Base-by-base conservation (phyloP, 2,888 invertebrate species). In the Halictus ligatus region DNA sequence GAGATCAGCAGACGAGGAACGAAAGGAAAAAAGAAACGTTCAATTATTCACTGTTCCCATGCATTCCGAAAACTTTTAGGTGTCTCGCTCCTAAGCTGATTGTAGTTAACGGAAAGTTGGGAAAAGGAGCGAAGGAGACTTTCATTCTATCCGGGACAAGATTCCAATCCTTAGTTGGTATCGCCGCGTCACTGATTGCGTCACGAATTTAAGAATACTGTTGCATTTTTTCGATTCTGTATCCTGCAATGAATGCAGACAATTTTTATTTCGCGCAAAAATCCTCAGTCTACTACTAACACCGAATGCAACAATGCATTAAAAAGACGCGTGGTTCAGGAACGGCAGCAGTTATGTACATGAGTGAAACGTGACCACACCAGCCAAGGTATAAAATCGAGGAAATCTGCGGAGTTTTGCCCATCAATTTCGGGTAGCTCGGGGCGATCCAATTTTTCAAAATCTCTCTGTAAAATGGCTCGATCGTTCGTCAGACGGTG, bases 31-130 rank as follows among this genome's bases (percentile, higher is more conserved):
- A 89, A 43, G 87, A 89, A 92, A 92, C 85, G 86, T 89, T 88
- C 89, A 92, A 91, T 91, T 92, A 92, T 92, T 91, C 86, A 84
- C 88, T 85, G 84, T 85, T 46, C 91, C 86, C 89, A 88, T 87
- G 87, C 84, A 86, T 85, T 81, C 75, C 82, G 80, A 75, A 64
- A 92, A 86, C 87, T 91, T 92, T 85, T 84, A 87, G 80, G 89
- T 92, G 90, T 88, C 88, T 86, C 86, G 91, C 89, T 83, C 80
- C 75, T 85, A 72, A 77, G 75, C 86, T 54, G 76, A 74, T 60
- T 77, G 84, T 86, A 89, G 89, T 85, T 78, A 83, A 75, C 74
- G 73, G 75, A 69, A 85, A 89, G 85, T 81, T 40, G 18, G 21
- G 81, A 79, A 87, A 85, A 80, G 71, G 69, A 10, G 64, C 35